Conservation (phyloP, 2,797 vertebrate genomes). For the Gambelia wislizenii region DNA sequence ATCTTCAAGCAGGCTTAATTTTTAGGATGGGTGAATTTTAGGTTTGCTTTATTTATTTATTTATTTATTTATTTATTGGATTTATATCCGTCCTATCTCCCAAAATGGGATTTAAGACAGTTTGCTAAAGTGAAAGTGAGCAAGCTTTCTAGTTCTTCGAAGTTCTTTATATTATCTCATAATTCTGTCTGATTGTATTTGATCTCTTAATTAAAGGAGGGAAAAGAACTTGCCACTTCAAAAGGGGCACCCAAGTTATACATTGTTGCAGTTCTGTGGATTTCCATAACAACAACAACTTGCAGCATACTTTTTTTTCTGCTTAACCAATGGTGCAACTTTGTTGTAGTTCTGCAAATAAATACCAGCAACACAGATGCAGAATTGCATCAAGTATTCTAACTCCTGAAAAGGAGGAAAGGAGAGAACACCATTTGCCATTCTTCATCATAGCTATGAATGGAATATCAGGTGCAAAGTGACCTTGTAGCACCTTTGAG, state of each 20-base stretch:
- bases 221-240: too few species aligned
- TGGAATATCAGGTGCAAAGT: too few species aligned
- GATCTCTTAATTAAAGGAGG: not conserved
- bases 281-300: not conserved
- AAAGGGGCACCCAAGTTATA: too few species aligned
- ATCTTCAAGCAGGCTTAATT: not conserved
- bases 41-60: too few species aligned
- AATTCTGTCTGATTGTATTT: not conserved
- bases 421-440: too few species aligned
- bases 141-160: not conserved
- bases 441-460: too few species aligned
- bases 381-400: not conserved
- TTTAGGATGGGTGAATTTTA: not conserved
- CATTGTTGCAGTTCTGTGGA: too few species aligned
- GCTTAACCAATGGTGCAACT: too few species aligned
- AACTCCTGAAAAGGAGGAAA: not conserved
- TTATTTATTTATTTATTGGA: too few species aligned
- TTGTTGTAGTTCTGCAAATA: not conserved
- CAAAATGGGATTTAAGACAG: too few species aligned
- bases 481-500: too few species aligned
- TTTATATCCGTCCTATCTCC: too few species aligned
- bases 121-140: not conserved
- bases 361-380: not conserved
- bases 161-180: not conserved
- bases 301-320: not conserved